Evolutionary conservation across 2,888 invertebrate genomes (phyloP), one percentile per base, ranked within the genome.

Genomic region (Microctonus aethiopoides): DNA sequence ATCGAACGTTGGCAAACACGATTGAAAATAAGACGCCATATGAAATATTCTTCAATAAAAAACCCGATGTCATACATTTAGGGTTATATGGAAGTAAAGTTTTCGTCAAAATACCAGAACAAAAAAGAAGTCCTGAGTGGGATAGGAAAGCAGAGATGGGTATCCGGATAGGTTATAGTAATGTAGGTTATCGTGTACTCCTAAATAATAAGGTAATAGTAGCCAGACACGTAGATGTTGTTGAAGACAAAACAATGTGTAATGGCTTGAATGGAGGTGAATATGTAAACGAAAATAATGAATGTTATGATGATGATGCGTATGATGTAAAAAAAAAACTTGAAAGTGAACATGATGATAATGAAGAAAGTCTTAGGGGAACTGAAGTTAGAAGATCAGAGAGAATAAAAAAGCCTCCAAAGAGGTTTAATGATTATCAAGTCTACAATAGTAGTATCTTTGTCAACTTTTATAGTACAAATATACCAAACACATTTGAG

Each of bases 21-120:
- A 51, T 57, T 6, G 70, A 77, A 72, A 65, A n/a, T n/a, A 79
- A 72, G 76, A 76, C 76, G 72, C 79, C 67, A 77, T 79, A 64
- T 75, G 77, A 70, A 78, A 80, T 75, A 61, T 77, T 67, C 76
- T 77, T 72, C 77, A 79, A 70, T 22, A 84, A 82, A 77, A 69
- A n/a, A 60, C 80, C 64, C 59, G 78, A 26, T 79, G 79, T 75
- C 77, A 77, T 5, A n/a, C 78, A 22, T 77, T 39, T 78, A 79
- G 74, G 78, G 76, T 65, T 76, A n/a, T 80, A 16, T 78, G 77
- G 77, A 78, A 78, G 79, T 74, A 79, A 62, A 75, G 78, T 79
- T 9, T 79, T 73, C 76, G 79, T 80, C 0, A 74, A 77, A 57
- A 59, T 78, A 34, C 80, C 80, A 6, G 80, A 80, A 71, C 74